Evolutionary conservation across 2,888 invertebrate genomes (phyloP).

Genomic region (Pachymerium ferrugineum): DNA sequence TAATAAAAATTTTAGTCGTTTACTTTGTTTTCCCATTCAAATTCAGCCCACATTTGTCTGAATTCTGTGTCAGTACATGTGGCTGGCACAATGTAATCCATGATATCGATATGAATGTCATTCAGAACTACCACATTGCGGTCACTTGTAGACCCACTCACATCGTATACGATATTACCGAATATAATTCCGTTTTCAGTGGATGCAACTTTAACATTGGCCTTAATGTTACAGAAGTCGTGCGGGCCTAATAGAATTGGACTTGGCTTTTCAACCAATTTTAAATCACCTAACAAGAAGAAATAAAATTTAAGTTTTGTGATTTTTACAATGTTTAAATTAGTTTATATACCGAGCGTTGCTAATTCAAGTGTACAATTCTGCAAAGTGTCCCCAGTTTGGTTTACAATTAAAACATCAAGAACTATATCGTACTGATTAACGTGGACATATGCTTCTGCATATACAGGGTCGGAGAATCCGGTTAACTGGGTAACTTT

Average conservation of each 20-base stretch:
- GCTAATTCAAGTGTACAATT: constrained; percentile 97
- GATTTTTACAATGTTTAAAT: neutral
- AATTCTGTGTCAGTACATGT: constrained; percentile 92
- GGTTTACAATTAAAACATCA: constrained; percentile 96
- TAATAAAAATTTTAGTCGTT: neutral
- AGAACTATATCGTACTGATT: constrained; percentile 98
- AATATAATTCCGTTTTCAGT: constrained; percentile 99
- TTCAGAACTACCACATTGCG: constrained; percentile 96
- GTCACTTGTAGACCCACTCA: constrained; percentile 84
- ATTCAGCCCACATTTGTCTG: constrained; percentile 99
- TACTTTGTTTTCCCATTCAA: constrained; percentile 99
- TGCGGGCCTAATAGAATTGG: constrained; percentile 92
- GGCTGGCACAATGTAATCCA: constrained; percentile 98
- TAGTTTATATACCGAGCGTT: constrained; percentile 72
- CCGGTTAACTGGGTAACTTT: constrained; percentile 91
- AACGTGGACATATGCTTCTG: constrained; percentile 99
- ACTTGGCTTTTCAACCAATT: constrained; percentile 94
- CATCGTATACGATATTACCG: constrained; percentile 98
- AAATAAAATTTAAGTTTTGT: constrained; percentile 11
- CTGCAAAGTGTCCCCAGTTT: constrained; percentile 95
- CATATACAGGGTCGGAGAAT: constrained; percentile 98
- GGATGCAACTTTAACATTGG: constrained; percentile 95
- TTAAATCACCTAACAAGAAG: constrained; percentile 68
- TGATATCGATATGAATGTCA: constrained; percentile 99
- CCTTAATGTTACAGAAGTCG: constrained; percentile 97